Conservation (phyloP, 2,888 invertebrate species). For the Oscheius myriophilus region DNA sequence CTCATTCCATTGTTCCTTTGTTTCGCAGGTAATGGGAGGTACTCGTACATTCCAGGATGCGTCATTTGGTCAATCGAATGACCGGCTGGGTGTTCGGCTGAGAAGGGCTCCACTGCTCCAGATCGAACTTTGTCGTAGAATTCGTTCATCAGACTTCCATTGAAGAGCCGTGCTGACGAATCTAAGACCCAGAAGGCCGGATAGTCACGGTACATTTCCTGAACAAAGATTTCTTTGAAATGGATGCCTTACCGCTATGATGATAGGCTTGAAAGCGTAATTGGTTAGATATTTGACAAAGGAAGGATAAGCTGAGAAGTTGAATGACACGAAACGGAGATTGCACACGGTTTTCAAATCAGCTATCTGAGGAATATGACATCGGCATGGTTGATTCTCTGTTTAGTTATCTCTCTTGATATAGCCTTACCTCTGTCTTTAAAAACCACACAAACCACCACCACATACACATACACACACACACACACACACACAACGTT, state of each 20-base stretch:
- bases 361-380: slow-evolving; percentile 15
- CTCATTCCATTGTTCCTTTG: slow-evolving; percentile 9
- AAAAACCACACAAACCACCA: too few species aligned
- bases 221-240: not conserved
- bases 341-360: slow-evolving; percentile 25
- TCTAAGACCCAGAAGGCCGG: slow-evolving; percentile 21
- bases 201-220: slow-evolving; percentile 21
- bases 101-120: slow-evolving; percentile 9
- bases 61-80: slow-evolving; percentile 7
- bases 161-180: slow-evolving; percentile 12
- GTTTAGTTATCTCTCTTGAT: too few species aligned
- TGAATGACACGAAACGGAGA: slow-evolving; percentile 2
- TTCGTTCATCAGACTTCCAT: not conserved
- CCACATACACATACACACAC: too few species aligned
- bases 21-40: slow-evolving; percentile 14
- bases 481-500: too few species aligned
- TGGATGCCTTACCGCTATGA: slow-evolving; percentile 11
- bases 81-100: slow-evolving; percentile 23
- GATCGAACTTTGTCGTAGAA: slow-evolving; percentile 14
- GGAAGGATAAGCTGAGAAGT: slow-evolving; percentile 17
- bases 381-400: too few species aligned
- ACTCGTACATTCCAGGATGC: slow-evolving; percentile 8
- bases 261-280: slow-evolving; percentile 26
- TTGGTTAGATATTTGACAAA: slow-evolving; percentile 3
- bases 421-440: too few species aligned